Evolutionary conservation across 2,113 vertebrate species (phyloP), one percentile per base, ranked within the genome.

Genomic region (Thalassarche chlororhynchos): DNA sequence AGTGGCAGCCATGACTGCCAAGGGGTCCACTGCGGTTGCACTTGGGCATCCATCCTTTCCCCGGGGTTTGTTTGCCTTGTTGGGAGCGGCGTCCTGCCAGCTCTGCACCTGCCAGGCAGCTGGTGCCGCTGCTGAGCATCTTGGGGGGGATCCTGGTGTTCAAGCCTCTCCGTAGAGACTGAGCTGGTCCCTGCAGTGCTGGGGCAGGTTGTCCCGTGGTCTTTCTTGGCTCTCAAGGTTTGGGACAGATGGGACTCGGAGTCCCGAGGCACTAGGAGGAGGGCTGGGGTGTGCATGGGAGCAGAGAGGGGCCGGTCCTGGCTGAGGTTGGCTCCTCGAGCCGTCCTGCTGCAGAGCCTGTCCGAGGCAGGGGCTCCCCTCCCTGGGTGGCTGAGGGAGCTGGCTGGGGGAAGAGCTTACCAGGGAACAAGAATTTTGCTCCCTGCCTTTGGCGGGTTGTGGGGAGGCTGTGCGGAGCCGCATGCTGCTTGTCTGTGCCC

Each of bases 211-310:
- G 44, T 86, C 54, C 49, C 6, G 0, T 61, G 47, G 32, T 60
- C 24, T 28, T 80, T 42, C 40, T 80, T 90, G 64, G 49, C 69
- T 95, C 25, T 92, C 99, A 97, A 46, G 95, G 13, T 14, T 12
- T 57, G 31, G 14, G 57, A 10, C 70, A 87, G 49, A 32, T 57
- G 54, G 36, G 38, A 32, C 49, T 90, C 9, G 8, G 61, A 81
- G 54, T 29, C 34, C 54, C 0, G 0, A 79, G 46, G 82, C 19
- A 34, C 40, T 54, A 42, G 42, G 46, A 84, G 57, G 34, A 65
- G 11, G 26, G 32, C 60, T 89, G 61, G n/a, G 15, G 8, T n/a
- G 17, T 57, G 11, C 5, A 2, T 31, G 46, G 42, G 40, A 90
- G 19, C 55, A 70, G 87, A 62, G 44, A n/a, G 29, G 12, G 61